phyloP scores from a whole-genome alignment of 2,797 vertebrate genomes.

The Dermochelys coriacea region DNA sequence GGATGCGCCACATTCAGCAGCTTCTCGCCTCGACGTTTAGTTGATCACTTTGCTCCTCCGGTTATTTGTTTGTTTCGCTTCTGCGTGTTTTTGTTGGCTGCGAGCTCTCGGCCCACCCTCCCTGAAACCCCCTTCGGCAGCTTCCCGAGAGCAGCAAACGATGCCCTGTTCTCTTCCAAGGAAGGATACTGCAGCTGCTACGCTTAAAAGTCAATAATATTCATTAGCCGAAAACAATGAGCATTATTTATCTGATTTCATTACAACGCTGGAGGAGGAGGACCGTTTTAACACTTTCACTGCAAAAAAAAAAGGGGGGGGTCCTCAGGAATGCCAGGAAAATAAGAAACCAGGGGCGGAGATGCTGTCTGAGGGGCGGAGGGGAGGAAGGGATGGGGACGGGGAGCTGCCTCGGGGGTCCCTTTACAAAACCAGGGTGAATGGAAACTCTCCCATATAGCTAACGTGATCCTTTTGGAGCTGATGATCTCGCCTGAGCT shows the following conservation, averaged over 20 bases:
- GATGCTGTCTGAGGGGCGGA: background rate
- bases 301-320: background rate
- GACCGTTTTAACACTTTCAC: background rate
- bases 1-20: background rate
- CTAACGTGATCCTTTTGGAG: background rate
- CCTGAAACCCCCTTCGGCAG: background rate
- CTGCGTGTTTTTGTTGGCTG: background rate
- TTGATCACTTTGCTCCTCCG: background rate
- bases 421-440: background rate
- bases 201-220: slow-evolving; percentile 55
- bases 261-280: slow-evolving; percentile 26
- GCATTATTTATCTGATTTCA: slow-evolving; percentile 54
- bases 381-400: background rate
- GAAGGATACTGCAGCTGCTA: slow-evolving; percentile 62
- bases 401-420: background rate
- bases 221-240: slow-evolving; percentile 66
- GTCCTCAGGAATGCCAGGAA: background rate
- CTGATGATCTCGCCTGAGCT: background rate
- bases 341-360: too few species aligned
- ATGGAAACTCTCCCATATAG: background rate
- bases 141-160: background rate
- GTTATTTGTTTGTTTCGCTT: background rate
- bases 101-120: background rate
- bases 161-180: background rate
- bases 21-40: background rate